Evolutionary conservation across 1,140 invertebrate species (phyloP).

Genomic region (Armadillidium nasatum): DNA sequence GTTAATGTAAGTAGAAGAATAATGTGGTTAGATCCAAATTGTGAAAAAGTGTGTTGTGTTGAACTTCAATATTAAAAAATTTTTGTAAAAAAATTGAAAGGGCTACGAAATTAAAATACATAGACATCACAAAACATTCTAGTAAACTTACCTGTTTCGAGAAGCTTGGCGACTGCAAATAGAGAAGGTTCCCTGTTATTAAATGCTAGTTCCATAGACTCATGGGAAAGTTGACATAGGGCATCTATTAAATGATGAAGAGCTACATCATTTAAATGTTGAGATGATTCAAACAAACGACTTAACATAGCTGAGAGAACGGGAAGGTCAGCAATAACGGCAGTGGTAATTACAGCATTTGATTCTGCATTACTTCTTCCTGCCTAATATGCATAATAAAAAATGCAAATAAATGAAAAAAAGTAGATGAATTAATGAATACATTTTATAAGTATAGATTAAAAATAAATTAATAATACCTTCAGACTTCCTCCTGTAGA

Average conservation of each 20-base stretch:
- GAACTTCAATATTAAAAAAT: too few species aligned
- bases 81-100: too few species aligned
- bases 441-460: not conserved
- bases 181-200: slow-evolving; percentile 93
- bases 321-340: slow-evolving; percentile 91
- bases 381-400: slow-evolving; percentile 19
- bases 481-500: slow-evolving; percentile 87
- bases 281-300: slow-evolving; percentile 88
- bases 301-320: slow-evolving; percentile 88
- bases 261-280: slow-evolving; percentile 87
- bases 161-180: slow-evolving; percentile 93
- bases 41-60: too few species aligned
- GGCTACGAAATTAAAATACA: too few species aligned
- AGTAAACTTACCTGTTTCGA: slow-evolving; percentile 75
- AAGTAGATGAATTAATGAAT: not conserved
- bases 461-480: slow-evolving; percentile 49
- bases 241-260: slow-evolving; percentile 95
- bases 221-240: slow-evolving; percentile 88
- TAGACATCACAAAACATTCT: too few species aligned
- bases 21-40: too few species aligned
- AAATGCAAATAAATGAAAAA: not conserved
- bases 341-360: slow-evolving; percentile 90
- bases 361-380: slow-evolving; percentile 63
- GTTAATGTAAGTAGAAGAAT: too few species aligned
- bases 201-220: slow-evolving; percentile 95